Evolutionary conservation across 1,140 invertebrate species (phyloP), one percentile per base, ranked within the genome.

Genomic region (Gonatopus flavifemur): DNA sequence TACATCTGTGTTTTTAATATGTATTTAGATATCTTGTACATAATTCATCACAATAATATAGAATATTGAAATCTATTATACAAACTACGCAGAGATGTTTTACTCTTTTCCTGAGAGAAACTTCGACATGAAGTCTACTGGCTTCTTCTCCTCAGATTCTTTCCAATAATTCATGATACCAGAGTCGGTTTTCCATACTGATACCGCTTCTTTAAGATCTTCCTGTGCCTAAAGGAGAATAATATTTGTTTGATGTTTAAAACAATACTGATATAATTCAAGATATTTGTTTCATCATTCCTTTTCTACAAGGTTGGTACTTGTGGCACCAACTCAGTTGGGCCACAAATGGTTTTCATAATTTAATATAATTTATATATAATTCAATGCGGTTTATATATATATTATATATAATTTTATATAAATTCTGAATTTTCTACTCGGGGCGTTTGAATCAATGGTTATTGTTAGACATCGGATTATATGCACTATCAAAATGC

Each of bases 111-210:
- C 86, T 48, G 81, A 69, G 41, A 89, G 79, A 69, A 98, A 98
- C 78, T 96, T 96, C 1, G 88, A 89, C n/a, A 98, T 77, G 74
- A 98, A 98, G 78, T 94, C 91, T 61, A 85, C 86, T 21, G 93
- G 92, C 74, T 93, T 93, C 6, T 86, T 86, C 60, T 93, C 88
- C 43, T 83, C 79, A 0, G 90, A 90, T 38, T 94, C 90, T 68
- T 90, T 88, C 77, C 94, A 96, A 64, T 86, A 94, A 49, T 77
- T 67, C 93, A 96, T 95, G 2, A 98, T 67, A 66, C 90, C 88
- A 13, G 85, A 83, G 56, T 88, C 88, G 62, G 94, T 89, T 76
- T 96, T 96, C 91, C 91, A 97, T 46, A 86, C 81, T 44, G 90
- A 83, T 0, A 88, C 86, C 1, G 86, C 84, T 80, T 97, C 94